A percentile compares a stretch with the other conserved stretches of the same genome.
These are phyloP conservation scores for Coregonus suidteri DNA, from an alignment of 2,797 vertebrate genomes.

Conservation along the genomic window DNA sequence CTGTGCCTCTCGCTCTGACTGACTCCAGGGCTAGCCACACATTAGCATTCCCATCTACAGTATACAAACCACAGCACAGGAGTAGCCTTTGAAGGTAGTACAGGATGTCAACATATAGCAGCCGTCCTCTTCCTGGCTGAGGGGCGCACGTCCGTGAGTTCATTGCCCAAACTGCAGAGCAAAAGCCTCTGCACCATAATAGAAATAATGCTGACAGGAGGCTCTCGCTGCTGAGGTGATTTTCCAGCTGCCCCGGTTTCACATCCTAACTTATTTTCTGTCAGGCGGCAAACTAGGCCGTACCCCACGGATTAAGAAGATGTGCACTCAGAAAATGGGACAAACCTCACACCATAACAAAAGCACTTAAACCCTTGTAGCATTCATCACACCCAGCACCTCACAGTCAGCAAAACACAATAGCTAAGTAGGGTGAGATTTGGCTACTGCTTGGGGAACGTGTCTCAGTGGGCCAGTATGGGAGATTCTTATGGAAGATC, in stretches of 20 bases:
- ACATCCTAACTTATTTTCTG: background rate
- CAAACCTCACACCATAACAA: background rate
- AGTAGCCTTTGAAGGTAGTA: slow-evolving; percentile 6
- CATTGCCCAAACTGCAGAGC: background rate
- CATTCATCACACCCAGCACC: background rate
- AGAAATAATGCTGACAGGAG: background rate
- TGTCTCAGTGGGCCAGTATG: background rate
- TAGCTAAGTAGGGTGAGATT: background rate
- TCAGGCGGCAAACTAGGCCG: background rate
- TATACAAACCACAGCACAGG: background rate
- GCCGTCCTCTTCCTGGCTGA: background rate
- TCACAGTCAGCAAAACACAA: background rate
- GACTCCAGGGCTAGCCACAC: slow-evolving; percentile 11
- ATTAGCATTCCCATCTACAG: slow-evolving; percentile 13
- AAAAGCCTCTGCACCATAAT: background rate
- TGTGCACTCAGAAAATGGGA: background rate
- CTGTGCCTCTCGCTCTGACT: background rate
- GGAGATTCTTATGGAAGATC: background rate
- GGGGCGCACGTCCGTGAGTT: background rate
- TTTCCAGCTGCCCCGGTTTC: background rate
- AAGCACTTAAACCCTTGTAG: background rate
- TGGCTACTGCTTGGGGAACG: background rate
- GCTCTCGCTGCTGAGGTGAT: background rate
- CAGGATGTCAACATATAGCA: slow-evolving; percentile 9
- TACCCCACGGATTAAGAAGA: background rate